Conservation (phyloP, 2,113 vertebrate species). For the Oncorhynchus gorbuscha region DNA sequence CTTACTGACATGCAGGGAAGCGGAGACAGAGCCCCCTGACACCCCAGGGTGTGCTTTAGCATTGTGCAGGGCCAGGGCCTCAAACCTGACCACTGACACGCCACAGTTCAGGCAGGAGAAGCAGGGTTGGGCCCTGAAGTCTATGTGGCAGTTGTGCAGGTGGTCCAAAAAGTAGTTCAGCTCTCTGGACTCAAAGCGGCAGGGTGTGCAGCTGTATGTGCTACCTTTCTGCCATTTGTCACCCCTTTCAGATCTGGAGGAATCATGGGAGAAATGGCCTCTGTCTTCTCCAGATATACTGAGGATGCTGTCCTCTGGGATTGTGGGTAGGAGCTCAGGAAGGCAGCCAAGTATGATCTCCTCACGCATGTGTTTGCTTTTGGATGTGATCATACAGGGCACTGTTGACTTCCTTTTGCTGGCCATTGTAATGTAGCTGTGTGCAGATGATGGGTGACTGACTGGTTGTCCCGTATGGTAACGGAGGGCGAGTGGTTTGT, state of each 20-base stretch:
- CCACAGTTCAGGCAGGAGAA: constrained; percentile 85
- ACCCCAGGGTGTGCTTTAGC: constrained; percentile 75
- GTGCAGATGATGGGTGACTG: constrained; percentile 56
- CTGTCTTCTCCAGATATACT: constrained; percentile 69
- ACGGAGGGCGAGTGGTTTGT: constrained; percentile 64
- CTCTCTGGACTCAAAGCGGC: constrained; percentile 86
- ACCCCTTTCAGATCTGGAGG: constrained; percentile 59
- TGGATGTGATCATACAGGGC: constrained; percentile 97
- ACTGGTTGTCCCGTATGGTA: constrained; percentile 59
- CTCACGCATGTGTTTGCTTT: constrained; percentile 82
- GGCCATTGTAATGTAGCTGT: constrained; percentile 77
- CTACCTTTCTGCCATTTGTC: constrained; percentile 72
- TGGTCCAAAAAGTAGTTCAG: constrained; percentile 87
- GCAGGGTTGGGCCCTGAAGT: constrained; percentile 86
- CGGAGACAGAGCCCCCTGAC: constrained; percentile 64
- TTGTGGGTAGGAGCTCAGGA: constrained; percentile 71
- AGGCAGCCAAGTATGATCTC: constrained; percentile 72
- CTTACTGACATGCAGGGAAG: constrained; percentile 81
- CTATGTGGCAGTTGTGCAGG: constrained; percentile 87
- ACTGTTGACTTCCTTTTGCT: constrained; percentile 98
- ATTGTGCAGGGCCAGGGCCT: constrained; percentile 90
- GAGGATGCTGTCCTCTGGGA: constrained; percentile 69
- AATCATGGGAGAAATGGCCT: constrained; percentile 65
- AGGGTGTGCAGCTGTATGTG: constrained; percentile 83
- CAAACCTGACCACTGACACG: constrained; percentile 84